These are phyloP conservation scores for Listronotus bonariensis DNA, from an alignment of 1,140 invertebrate species.

Conservation along the genomic window DNA sequence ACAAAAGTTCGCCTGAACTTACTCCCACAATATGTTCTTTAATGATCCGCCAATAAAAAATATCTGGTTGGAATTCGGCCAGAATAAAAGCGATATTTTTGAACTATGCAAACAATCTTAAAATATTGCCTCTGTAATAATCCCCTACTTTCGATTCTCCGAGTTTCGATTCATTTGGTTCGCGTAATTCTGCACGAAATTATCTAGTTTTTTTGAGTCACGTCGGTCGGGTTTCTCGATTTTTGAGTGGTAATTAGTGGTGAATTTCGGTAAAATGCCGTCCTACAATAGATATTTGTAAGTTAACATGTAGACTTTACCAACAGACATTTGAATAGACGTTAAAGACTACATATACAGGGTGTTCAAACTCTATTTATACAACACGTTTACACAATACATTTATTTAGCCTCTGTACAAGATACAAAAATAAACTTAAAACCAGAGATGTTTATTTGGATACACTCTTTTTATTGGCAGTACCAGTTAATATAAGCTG, in stretches of 20 bases:
- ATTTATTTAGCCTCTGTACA: too few species aligned
- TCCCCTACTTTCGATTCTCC: conserved; percentile 2
- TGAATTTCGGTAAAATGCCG: conserved; percentile 14
- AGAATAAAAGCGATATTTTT: conserved; percentile 16
- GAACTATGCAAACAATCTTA: conserved; percentile 28
- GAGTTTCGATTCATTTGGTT: background rate
- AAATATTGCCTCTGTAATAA: conserved; percentile 28
- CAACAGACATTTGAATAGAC: background rate
- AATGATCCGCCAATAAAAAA: conserved; percentile 7
- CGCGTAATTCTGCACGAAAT: conserved; percentile 3
- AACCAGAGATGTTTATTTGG: too few species aligned
- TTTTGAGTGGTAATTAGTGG: background rate
- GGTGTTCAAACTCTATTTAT: too few species aligned
- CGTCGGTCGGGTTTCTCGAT: conserved; percentile 5
- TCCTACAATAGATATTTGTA: conserved; percentile 32
- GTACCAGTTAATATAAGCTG: too few species aligned
- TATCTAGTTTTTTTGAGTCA: conserved; percentile 11
- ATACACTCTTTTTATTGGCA: too few species aligned
- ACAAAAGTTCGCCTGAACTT: too few species aligned
- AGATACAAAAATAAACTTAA: too few species aligned
- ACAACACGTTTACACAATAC: too few species aligned
- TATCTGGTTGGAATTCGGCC: conserved; percentile 20
- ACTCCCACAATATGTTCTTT: background rate
- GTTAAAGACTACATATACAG: too few species aligned
- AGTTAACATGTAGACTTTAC: too few species aligned